phyloP scores from a whole-genome alignment of 2,888 invertebrate genomes.

The Heliconius erato region DNA sequence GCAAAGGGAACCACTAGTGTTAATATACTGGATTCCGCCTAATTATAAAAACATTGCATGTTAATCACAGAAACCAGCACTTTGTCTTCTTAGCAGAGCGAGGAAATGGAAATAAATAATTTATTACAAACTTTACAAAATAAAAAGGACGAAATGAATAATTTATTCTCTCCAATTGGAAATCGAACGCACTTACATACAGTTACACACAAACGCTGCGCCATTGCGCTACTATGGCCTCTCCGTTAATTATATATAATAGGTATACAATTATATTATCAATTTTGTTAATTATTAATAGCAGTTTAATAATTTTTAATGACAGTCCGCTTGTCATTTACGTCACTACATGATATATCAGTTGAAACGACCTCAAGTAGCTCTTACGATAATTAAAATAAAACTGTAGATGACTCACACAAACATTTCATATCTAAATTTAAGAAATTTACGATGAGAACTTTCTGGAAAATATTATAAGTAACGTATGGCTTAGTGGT shows the following conservation, averaged over 20 bases:
- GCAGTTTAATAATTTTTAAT: not conserved
- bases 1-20: no score
- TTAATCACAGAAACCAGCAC: no score
- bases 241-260: not conserved
- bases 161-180: no score
- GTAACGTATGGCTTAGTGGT: no score
- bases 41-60: no score
- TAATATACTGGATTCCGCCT: no score
- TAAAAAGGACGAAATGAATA: no score
- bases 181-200: no score
- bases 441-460: not conserved
- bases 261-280: not conserved
- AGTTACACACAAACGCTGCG: not conserved
- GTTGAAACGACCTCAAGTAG: not conserved
- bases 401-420: not conserved
- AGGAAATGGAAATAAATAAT: no score
- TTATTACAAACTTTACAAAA: no score
- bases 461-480: not conserved
- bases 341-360: not conserved
- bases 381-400: conserved; percentile 5
- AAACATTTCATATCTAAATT: not conserved
- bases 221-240: not conserved
- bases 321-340: not conserved
- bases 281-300: not conserved
- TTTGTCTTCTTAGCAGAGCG: no score